Evolutionary conservation across 2,113 vertebrate species (phyloP).

Genomic region (Perccottus glenii): DNA sequence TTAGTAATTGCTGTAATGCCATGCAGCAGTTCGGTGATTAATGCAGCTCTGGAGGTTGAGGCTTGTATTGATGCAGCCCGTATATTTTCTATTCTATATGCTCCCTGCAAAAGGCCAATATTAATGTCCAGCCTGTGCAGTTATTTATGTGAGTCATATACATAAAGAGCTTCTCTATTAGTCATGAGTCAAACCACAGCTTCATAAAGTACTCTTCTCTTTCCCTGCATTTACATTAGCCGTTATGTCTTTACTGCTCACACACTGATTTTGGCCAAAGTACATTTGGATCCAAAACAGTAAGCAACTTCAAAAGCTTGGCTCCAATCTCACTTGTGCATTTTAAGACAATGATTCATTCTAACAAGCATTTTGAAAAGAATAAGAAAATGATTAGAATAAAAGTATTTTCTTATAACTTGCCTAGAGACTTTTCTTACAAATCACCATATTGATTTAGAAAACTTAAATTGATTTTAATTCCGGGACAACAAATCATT

Average conservation of each 20-base stretch:
- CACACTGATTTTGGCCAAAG: not conserved
- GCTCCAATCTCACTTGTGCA: too few relatives aligned
- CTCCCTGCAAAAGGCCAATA: constrained; percentile 56
- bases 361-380: too few relatives aligned
- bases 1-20: not conserved
- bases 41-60: constrained; percentile 57
- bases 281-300: not conserved
- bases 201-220: not conserved
- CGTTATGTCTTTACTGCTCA: not conserved
- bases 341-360: too few relatives aligned
- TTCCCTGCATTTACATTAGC: not conserved
- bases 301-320: not conserved
- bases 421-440: not conserved
- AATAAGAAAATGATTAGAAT: too few relatives aligned
- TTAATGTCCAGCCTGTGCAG: constrained; percentile 67
- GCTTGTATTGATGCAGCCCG: constrained; percentile 65
- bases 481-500: not conserved
- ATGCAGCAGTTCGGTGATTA: constrained; percentile 48
- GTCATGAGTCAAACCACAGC: constrained; percentile 64
- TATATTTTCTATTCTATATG: constrained; percentile 37
- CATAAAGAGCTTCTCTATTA: constrained; percentile 77
- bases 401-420: not conserved
- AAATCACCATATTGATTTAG: not conserved
- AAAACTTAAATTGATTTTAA: not conserved
- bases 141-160: constrained; percentile 80